phyloP scores from a whole-genome alignment of 2,113 vertebrate genomes.

The Entomyzon cyanotis region DNA sequence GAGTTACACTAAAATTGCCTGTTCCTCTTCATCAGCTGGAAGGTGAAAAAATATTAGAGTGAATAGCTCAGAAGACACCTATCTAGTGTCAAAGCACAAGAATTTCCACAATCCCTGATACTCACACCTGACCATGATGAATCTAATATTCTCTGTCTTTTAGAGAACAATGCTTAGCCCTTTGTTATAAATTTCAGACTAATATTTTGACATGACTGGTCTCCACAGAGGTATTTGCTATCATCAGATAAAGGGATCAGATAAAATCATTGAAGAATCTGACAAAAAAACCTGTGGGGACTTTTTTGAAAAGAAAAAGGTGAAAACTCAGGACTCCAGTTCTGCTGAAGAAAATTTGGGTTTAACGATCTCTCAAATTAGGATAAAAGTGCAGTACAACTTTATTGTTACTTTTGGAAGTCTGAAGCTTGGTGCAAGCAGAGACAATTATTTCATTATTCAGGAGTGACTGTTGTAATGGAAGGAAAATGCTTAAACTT shows the following conservation, averaged over 20 bases:
- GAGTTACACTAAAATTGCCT: not conserved
- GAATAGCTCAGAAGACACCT: not conserved
- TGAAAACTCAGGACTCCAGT: not conserved
- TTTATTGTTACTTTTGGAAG: not conserved
- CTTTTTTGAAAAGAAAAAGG: not conserved
- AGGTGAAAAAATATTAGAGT: not conserved
- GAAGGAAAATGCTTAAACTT: not conserved
- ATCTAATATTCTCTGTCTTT: not conserved
- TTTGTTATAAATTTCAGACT: not conserved
- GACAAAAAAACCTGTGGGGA: not conserved
- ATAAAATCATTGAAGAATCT: not conserved
- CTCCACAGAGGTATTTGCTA: not conserved
- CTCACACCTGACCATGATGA: not conserved
- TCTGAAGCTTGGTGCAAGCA: not conserved
- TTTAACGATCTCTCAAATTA: not conserved
- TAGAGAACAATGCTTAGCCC: not conserved
- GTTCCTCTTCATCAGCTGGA: not conserved
- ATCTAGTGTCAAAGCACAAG: not conserved
- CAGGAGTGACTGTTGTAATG: not conserved
- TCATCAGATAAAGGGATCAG: not conserved
- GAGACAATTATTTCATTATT: not conserved
- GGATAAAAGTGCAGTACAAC: not conserved
- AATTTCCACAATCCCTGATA: not conserved
- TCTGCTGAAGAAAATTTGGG: not conserved
- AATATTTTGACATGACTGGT: not conserved